These are phyloP conservation scores for Drosophila busckii DNA, from an alignment of 1,140 invertebrate species.

Conservation along the genomic window DNA sequence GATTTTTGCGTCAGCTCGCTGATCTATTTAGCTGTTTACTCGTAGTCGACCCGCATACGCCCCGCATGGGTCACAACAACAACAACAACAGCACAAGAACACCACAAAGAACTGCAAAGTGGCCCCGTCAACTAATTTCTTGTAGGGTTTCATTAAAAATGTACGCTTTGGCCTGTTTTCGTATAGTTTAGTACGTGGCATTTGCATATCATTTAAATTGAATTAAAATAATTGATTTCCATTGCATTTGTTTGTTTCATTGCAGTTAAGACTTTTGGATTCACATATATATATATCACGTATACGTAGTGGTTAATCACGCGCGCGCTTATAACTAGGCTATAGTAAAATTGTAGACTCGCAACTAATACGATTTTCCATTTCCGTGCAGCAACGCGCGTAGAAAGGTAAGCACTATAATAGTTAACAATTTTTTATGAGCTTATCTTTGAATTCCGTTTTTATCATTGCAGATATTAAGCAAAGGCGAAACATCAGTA, in stretches of 20 bases:
- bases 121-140: constrained; percentile 18
- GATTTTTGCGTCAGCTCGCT: constrained; percentile 41
- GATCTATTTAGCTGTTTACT: too few species aligned
- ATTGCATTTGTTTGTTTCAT: constrained; percentile 33
- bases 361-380: constrained; percentile 15
- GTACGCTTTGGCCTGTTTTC: constrained; percentile 14
- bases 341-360: constrained; percentile 28
- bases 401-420: constrained; percentile 24
- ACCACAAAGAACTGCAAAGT: constrained; percentile 1
- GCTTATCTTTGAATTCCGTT: too few species aligned
- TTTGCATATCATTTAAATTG: constrained; percentile 58
- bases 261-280: constrained; percentile 56
- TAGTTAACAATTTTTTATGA: background rate
- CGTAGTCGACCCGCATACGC: background rate
- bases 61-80: constrained; percentile 7
- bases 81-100: background rate
- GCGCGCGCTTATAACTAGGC: constrained; percentile 49
- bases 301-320: constrained; percentile 28
- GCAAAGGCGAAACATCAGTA: constrained; percentile 42
- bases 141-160: constrained; percentile 38
- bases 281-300: constrained; percentile 23
- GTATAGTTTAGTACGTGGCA: constrained; percentile 4
- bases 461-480: constrained; percentile 37
- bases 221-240: constrained; percentile 75
- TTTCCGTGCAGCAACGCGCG: constrained; percentile 13